Base-by-base conservation (phyloP, 2,113 vertebrate genomes). In the Diadophis punctatus region DNA sequence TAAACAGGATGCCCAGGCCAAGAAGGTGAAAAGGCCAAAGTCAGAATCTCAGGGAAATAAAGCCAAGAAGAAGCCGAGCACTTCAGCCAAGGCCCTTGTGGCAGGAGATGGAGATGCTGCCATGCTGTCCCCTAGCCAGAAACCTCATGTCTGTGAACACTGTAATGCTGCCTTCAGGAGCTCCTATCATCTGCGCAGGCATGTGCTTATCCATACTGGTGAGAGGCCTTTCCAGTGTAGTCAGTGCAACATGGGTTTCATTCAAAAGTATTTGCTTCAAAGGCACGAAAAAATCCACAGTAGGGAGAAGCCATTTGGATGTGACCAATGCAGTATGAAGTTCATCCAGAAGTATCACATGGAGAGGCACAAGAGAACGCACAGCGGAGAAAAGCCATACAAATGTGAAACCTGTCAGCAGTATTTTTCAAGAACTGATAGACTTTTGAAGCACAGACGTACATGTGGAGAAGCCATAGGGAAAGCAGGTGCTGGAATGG, bases 341-440 rank as follows among this genome's bases (percentile, higher is more conserved):
- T 99, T 99, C 97, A 99, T 99, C 96, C 99, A 99, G 98, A 99
- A 99, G 97, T 99, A 99, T 97, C 99, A 99, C 93, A 99, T 99
- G 99, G 99, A 99, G 96, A 97, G 99, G 96, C 99, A 99, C 98
- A 99, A 99, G 97, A 98, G 99, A 97, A 99, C 99, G 20, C 99
- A 99, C 97, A 99, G 99, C 43, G 99, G 99, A 97, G 99, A 99
- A 98, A 99, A 99, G 98, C 99, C 99, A 98, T 99, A 99, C 96
- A 98, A 99, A 96, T 99, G 99, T 96, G 99, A 99, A 94, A 99
- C 98, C 96, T 99, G 99, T 97, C 99, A 99, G 98, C 99, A 99
- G 99, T 99, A 98, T 98, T 99, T 99, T 97, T 99, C 99, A 56
- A 98, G 99, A 98, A 99, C 99, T 91, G 99, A 99, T 97, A 98